Base-by-base conservation (phyloP, 2,797 vertebrate genomes). In the Decapterus maruadsi region DNA sequence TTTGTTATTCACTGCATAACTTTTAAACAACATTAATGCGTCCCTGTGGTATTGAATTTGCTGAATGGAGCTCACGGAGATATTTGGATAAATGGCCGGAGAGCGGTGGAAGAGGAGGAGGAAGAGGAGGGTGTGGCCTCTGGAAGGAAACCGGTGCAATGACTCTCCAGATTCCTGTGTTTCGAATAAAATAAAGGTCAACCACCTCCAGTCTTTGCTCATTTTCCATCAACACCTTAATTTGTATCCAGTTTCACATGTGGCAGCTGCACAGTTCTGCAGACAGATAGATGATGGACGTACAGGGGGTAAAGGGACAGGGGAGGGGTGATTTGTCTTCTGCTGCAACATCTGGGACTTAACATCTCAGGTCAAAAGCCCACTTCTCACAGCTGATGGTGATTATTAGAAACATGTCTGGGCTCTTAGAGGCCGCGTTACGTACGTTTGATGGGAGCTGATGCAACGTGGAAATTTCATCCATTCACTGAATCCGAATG, bases 51-150 rank as follows among this genome's bases (percentile, higher is more conserved):
- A 64, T 75, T 68, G 40, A 60, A 36, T 54, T 38, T 20, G 46
- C 16, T 66, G 73, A 65, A 77, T 54, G 26, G 81, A 71, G 55
- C 62, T 60, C 5, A 22, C 50, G 55, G 72, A 83, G 81, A 82
- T 83, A 75, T 45, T 78, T 4, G 1, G 51, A 61, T 19, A 48
- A 68, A 81, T 45, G 48, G 53, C 78, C 48, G 45, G 7, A 42
- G 31, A 34, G 31, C 31, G 6, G n/a, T n/a, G n/a, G n/a, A 26
- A 26, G 3, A 26, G 26, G 26, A 34, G 6, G 31, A 1, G 31
- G 6, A 34, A 68, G 55, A 50, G 51, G 48, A 42, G 69, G 78
- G 76, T 11, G 64, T 64, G 77, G 53, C 59, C 43, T 46, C 40
- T 46, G 17, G 22, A 81, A 67, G 62, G 36, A 70, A 87, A 77